These are phyloP conservation scores for Prolemur simus DNA, from an alignment of 2,113 vertebrate genomes.

Conservation along the genomic window DNA sequence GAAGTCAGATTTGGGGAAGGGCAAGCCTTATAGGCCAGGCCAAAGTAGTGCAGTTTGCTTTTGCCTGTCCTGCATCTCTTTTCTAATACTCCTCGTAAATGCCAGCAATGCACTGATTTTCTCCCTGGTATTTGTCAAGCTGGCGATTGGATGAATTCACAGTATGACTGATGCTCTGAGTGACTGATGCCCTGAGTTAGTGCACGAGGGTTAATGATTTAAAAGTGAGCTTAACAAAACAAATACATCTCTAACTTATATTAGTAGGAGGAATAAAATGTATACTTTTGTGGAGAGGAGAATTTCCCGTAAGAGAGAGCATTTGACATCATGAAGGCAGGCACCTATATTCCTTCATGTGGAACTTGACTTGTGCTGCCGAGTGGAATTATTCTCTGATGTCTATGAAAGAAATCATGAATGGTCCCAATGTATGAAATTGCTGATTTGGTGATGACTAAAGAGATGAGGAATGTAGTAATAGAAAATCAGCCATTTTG, in stretches of 20 bases:
- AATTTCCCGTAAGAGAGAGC: not conserved
- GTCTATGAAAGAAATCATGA: not conserved
- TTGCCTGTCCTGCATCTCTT: not conserved
- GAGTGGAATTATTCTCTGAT: not conserved
- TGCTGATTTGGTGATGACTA: not conserved
- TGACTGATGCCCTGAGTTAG: not conserved
- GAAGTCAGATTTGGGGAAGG: slow-evolving; percentile 32
- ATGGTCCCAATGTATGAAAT: not conserved
- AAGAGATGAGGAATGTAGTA: not conserved
- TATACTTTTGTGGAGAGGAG: not conserved
- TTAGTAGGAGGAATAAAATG: not conserved
- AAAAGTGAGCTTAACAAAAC: not conserved
- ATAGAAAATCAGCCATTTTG: not conserved
- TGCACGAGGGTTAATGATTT: not conserved
- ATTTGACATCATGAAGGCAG: not conserved
- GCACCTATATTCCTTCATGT: not conserved
- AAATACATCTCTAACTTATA: not conserved
- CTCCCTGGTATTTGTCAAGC: not conserved
- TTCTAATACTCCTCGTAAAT: not conserved
- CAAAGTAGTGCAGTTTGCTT: not conserved
- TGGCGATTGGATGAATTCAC: not conserved
- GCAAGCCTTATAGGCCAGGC: not conserved
- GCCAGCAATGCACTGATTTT: not conserved
- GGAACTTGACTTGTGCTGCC: not conserved
- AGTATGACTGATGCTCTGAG: not conserved